Conservation (phyloP, 2,888 invertebrate species). For the Onthophagus sagittarius region DNA sequence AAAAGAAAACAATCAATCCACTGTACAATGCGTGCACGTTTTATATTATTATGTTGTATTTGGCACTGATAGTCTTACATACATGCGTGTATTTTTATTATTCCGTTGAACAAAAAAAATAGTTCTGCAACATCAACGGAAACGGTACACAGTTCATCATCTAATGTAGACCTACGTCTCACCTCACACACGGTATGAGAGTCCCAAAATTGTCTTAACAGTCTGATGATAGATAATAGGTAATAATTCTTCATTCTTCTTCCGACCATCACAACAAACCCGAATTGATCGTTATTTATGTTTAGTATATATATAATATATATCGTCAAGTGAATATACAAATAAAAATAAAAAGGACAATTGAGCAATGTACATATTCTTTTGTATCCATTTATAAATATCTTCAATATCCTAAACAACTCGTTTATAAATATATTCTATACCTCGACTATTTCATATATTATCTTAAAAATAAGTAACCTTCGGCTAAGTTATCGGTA, state of each 20-base stretch:
- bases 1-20: neutral
- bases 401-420: slow-evolving; percentile 43
- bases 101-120: neutral
- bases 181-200: neutral
- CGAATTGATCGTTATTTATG: slow-evolving; percentile 24
- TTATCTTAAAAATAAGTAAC: slow-evolving; percentile 48
- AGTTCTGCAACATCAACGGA: neutral
- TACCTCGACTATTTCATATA: slow-evolving; percentile 34
- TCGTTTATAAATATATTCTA: slow-evolving; percentile 39
- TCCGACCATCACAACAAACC: slow-evolving; percentile 41
- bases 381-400: slow-evolving; percentile 42
- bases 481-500: slow-evolving; percentile 39
- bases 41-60: neutral
- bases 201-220: neutral
- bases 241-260: slow-evolving; percentile 23
- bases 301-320: neutral
- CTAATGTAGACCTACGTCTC: slow-evolving; percentile 48
- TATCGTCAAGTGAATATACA: slow-evolving; percentile 29
- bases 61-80: neutral
- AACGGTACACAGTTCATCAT: neutral
- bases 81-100: neutral
- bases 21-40: neutral
- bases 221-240: neutral
- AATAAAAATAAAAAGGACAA: slow-evolving; percentile 37
- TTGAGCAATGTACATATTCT: slow-evolving; percentile 48